Base-by-base conservation (phyloP, 2,113 vertebrate species). In the Hydrolagus affinis region DNA sequence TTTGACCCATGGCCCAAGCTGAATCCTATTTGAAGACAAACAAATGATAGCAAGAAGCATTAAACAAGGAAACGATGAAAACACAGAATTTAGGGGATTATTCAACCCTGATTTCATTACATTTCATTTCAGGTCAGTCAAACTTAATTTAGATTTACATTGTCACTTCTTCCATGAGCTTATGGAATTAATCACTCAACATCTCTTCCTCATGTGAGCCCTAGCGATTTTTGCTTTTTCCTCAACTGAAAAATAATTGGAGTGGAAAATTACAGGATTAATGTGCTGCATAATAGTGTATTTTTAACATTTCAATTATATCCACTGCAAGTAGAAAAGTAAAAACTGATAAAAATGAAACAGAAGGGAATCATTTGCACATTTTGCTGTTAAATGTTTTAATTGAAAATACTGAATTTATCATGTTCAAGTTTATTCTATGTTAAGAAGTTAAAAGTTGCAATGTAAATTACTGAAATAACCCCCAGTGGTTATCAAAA, bases 1-100 rank as follows among this genome's bases (percentile, higher is more conserved):
- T 95, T 89, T 95, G 94, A 89, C 92, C 95, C 90, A 94, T 93
- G 0, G 93, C 95, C 96, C 97, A 99, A 70, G 96, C 95, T 8
- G 96, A 96, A 86, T 98, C 97, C 97, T 99, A 75, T 10, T n/a
- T 86, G 19, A 11, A 86, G 7, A 86, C 0, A 87, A 76, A 86
- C 0, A 70, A 0, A 6, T 44, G 44, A 44, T 44, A n/a, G 9
- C n/a, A 66, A 28, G 14, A 25, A 60, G 66, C 3, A 80, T 32
- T 83, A 83, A 32, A 68, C 64, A 83, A 10, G n/a, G 28, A 28
- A 30, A 44, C 11, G 11, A 7, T 62, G 2, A 44, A 56, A 9
- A 11, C 57, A 78, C 56, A 69, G 6, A 62, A 78, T 10, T 78
- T 78, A 62, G n/a, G 9, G 25, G 4, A 28, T 56, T 25, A 10